Evolutionary conservation across 1,140 invertebrate genomes (phyloP).

Genomic region (Pemphigus obesinymphae): DNA sequence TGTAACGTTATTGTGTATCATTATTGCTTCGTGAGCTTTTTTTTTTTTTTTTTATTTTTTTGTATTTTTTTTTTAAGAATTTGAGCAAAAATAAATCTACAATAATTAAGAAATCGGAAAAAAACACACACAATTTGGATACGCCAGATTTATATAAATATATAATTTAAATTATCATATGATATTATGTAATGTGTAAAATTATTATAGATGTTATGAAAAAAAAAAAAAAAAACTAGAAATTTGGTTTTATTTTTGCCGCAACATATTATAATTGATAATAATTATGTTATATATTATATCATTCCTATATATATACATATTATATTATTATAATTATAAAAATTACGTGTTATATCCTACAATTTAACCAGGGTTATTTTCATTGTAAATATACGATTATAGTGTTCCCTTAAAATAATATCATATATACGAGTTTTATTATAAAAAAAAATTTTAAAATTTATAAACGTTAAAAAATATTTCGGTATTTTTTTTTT

Average conservation of each 20-base stretch:
- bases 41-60: no score
- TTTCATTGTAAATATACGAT: constrained; percentile 7
- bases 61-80: no score
- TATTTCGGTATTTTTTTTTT: background rate
- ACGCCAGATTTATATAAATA: no score
- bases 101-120: no score
- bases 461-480: background rate
- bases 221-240: background rate
- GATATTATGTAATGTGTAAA: no score
- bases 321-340: background rate
- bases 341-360: background rate
- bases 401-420: background rate
- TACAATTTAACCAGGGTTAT: constrained; percentile 19
- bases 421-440: background rate
- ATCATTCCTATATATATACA: background rate
- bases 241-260: background rate
- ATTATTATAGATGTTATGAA: no score
- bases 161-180: no score
- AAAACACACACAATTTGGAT: no score
- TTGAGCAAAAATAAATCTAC: no score
- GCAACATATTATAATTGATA: no score
- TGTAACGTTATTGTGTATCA: no score
- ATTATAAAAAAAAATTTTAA: background rate
- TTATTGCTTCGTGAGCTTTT: no score
- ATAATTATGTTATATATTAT: background rate